These are phyloP conservation scores for Penaeus indicus DNA, from an alignment of 1,140 invertebrate genomes.

Conservation along the genomic window DNA sequence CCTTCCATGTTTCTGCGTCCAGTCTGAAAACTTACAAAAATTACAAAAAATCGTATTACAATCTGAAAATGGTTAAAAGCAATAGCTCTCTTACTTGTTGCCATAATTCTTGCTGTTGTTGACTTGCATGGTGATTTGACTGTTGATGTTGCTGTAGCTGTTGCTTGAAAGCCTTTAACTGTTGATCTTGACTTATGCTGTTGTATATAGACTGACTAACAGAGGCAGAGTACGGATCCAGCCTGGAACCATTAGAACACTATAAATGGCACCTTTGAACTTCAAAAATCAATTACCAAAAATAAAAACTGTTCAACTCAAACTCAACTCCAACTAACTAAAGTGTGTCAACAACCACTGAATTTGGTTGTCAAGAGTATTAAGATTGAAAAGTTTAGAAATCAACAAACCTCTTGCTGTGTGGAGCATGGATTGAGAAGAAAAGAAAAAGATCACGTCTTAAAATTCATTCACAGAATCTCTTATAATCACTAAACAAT, in stretches of 20 bases:
- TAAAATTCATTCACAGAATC: no score
- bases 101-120: conserved; percentile 58
- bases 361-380: no score
- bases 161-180: conserved; percentile 38
- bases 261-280: no score
- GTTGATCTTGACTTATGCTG: conserved; percentile 26
- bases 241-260: conserved; percentile 9
- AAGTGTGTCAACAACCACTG: no score
- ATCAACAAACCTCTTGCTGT: no score
- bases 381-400: no score
- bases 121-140: conserved; percentile 20
- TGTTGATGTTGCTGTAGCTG: conserved; percentile 41
- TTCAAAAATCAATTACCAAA: no score
- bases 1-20: neutral
- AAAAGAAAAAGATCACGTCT: no score
- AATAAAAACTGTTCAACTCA: no score
- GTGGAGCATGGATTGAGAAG: no score
- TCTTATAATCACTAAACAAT: no score
- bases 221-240: conserved; percentile 35
- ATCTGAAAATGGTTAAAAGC: neutral
- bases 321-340: no score
- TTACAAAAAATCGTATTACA: neutral
- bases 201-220: conserved; percentile 37
- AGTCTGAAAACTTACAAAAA: neutral
- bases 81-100: conserved; percentile 42